Percentiles rank a stretch among this genome's conserved stretches.
These are phyloP conservation scores for Psix sp. DNA, from an alignment of 1,140 invertebrate species.

Conservation along the genomic window DNA sequence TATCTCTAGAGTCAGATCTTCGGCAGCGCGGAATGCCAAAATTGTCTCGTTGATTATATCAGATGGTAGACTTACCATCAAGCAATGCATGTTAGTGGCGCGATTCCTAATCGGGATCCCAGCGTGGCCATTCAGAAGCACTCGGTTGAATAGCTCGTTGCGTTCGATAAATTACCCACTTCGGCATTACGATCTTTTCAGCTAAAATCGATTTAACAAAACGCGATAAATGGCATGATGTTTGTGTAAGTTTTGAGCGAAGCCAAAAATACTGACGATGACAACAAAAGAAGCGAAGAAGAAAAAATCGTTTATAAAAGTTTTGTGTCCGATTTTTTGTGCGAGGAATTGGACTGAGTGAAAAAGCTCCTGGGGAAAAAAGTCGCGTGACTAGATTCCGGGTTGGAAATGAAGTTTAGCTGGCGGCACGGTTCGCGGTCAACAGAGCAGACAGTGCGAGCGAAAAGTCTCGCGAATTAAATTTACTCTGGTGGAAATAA, in stretches of 20 bases:
- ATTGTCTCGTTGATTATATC: constrained; percentile 47
- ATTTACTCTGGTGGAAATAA: constrained; percentile 51
- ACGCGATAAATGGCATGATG: constrained; percentile 38
- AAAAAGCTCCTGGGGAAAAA: constrained; percentile 8
- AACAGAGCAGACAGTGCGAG: constrained; percentile 23
- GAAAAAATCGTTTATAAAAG: too few species aligned
- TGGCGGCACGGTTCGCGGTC: constrained; percentile 45
- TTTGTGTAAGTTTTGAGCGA: constrained; percentile 42
- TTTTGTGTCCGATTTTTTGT: too few species aligned
- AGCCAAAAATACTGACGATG: constrained; percentile 19
- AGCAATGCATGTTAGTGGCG: constrained; percentile 31
- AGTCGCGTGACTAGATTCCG: constrained; percentile 19
- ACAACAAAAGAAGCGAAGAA: constrained; percentile 6
- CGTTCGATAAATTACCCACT: constrained; percentile 52
- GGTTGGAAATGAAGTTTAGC: constrained; percentile 50
- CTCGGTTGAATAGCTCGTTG: constrained; percentile 42
- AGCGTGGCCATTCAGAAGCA: constrained; percentile 35
- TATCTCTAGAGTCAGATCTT: constrained; percentile 9
- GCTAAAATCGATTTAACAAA: constrained; percentile 11
- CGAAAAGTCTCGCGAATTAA: constrained; percentile 52
- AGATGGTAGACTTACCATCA: constrained; percentile 22
- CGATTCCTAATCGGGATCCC: constrained; percentile 47
- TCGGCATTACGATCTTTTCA: constrained; percentile 34
- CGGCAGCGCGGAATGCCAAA: constrained; percentile 18
- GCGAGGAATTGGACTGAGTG: background rate